Conservation (phyloP, 2,797 vertebrate species). For the Hipposideros larvatus region DNA sequence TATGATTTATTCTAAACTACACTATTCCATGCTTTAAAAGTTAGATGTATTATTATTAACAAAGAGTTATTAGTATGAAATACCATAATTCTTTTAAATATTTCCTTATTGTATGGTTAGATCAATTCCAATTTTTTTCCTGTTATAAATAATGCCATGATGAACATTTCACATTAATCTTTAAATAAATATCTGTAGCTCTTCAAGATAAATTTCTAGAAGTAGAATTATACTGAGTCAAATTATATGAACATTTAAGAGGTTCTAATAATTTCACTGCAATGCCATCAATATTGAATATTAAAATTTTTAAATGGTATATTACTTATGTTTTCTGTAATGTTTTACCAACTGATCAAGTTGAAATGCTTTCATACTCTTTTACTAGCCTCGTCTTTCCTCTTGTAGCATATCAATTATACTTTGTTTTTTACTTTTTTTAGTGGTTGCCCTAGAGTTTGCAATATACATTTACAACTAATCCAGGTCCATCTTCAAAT, state of each 20-base stretch:
- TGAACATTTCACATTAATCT: background rate
- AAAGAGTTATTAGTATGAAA: background rate
- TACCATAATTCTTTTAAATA: background rate
- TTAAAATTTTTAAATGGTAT: background rate
- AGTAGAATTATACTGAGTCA: background rate
- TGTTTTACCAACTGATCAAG: background rate
- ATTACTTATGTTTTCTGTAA: background rate
- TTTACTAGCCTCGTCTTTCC: background rate
- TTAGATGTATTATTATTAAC: conserved; percentile 16
- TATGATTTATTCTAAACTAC: background rate
- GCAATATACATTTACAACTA: background rate
- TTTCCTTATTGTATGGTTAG: background rate
- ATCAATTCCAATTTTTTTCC: background rate
- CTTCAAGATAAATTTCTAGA: background rate
- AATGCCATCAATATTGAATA: background rate
- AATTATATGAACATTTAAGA: background rate
- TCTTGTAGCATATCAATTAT: background rate
- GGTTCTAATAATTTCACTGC: background rate
- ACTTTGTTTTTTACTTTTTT: background rate
- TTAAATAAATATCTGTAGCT: conserved; percentile 9
- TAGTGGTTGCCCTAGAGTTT: background rate
- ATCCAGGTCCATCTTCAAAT: background rate
- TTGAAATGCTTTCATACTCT: background rate
- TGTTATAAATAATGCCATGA: background rate
- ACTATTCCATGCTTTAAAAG: background rate